A percentile compares a stretch with the other conserved stretches of the same genome.
These are phyloP conservation scores for Leptocoma aspasia DNA, from an alignment of 2,113 vertebrate genomes.

Conservation along the genomic window DNA sequence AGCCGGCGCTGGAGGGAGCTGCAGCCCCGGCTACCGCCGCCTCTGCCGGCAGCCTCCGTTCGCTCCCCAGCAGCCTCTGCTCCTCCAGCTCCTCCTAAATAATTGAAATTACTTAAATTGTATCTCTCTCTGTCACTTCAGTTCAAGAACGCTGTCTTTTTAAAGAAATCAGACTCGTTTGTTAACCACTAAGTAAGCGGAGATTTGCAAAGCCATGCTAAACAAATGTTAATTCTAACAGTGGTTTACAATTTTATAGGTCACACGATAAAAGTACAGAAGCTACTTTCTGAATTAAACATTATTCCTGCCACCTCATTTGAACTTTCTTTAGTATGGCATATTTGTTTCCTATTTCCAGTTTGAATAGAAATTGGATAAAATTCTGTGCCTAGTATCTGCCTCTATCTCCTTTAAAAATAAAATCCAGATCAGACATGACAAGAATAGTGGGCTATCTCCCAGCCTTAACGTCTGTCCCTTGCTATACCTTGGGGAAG, in stretches of 20 bases:
- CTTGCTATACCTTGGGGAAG: not conserved
- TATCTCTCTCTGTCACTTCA: not conserved
- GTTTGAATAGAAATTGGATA: not conserved
- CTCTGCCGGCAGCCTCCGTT: rapidly evolving
- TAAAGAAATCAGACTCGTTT: not conserved
- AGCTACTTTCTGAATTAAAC: not conserved
- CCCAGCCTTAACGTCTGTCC: not conserved
- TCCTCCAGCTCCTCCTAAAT: rapidly evolving
- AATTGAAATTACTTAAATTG: rapidly evolving
- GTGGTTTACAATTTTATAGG: not conserved
- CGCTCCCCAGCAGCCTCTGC: not conserved
- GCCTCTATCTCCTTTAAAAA: not conserved
- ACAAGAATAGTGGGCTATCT: not conserved
- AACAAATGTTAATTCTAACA: not conserved
- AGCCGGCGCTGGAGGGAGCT: slow-evolving; percentile 49
- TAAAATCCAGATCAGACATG: not conserved
- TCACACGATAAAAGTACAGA: not conserved
- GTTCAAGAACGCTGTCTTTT: not conserved
- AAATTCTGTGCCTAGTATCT: not conserved
- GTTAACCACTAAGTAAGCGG: not conserved
- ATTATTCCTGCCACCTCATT: not conserved
- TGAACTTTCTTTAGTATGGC: not conserved
- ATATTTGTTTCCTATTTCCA: not conserved
- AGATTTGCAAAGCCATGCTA: not conserved
- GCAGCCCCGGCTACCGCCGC: not conserved